Evolutionary conservation across 2,888 invertebrate genomes (phyloP).

Genomic region (Diarsia dahlii): DNA sequence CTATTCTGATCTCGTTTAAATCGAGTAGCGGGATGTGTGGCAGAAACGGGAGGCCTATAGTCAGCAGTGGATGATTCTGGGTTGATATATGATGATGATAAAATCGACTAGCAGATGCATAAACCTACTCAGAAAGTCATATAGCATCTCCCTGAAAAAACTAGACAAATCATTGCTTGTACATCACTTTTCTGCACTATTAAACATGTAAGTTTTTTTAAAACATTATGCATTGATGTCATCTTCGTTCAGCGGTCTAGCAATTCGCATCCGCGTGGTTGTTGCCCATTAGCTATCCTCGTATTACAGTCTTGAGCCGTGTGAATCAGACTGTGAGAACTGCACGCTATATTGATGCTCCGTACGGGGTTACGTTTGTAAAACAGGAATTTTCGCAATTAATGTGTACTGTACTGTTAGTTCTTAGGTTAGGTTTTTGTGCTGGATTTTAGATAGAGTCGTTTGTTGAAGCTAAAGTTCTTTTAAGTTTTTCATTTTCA

Average conservation of each 20-base stretch:
- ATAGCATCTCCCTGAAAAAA: slow-evolving; percentile 1
- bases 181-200: slow-evolving; percentile 73
- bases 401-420: slow-evolving; percentile 38
- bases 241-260: slow-evolving; percentile 70
- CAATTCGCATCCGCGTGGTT: slow-evolving; percentile 78
- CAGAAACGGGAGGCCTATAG: too few species aligned
- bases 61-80: too few species aligned
- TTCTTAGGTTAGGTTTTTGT: slow-evolving; percentile 35
- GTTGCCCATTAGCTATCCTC: slow-evolving; percentile 68
- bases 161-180: slow-evolving; percentile 17
- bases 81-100: too few species aligned
- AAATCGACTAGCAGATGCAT: background rate
- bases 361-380: slow-evolving; percentile 44
- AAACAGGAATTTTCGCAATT: slow-evolving; percentile 52
- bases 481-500: background rate
- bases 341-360: slow-evolving; percentile 74
- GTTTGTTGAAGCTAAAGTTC: background rate
- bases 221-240: slow-evolving; percentile 65
- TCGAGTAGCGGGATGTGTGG: too few species aligned
- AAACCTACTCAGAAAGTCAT: background rate
- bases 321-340: slow-evolving; percentile 87
- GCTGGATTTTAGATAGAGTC: slow-evolving; percentile 1
- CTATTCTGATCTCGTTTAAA: background rate
- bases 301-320: slow-evolving; percentile 72
- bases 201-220: slow-evolving; percentile 64